Evolutionary conservation across 1,140 invertebrate species (phyloP), one percentile per base, ranked within the genome.

Genomic region (Papilio aristodemus): DNA sequence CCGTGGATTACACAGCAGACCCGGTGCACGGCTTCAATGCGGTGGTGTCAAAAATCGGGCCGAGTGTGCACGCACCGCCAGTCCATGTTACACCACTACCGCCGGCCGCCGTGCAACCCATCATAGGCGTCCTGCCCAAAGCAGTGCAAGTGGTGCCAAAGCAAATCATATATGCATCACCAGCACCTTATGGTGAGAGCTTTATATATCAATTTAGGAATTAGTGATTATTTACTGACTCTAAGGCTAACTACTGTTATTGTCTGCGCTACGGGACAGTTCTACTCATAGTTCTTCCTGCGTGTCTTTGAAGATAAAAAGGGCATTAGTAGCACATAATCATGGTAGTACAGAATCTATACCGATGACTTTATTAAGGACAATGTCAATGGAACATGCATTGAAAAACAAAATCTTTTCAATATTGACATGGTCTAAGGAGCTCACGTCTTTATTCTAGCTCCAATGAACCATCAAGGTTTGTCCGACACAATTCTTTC

Each of bases 1-100:
- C 93, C 14, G 94, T 94, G 11, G 93, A 94, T 70, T 95, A 95
- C 74, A 93, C 93, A 1, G 93, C 93, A 0, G 93, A 94, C 69
- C 70, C 92, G 0, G 82, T 92, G 25, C 91, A 93, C 68, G 93
- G 93, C 7, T 94, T 93, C 77, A 93, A 93, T 71, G 93, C 93
- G 4, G 91, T 93, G 1, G 93, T 94, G 0, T 92, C 91, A 0
- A 93, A 93, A 77, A 92, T 91, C 9, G 93, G 87, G 4, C 92
- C 94, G 50, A 92, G 90, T 62, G 81, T 93, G 37, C 92, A 93
- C 60, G 81, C 82, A 4, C 69, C 80, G 32, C 79, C 89, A 11
- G 77, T 80, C 32, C 85, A 74, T 70, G 85, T 71, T 11, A 68
- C 68, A 1, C 73, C 72, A 0, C 13, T 76, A 43, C 79, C 74